Percentiles rank a stretch among this genome's conserved stretches.
phyloP scores from a whole-genome alignment of 1,140 invertebrate genomes.

The Phymorhynchus buccinoides region DNA sequence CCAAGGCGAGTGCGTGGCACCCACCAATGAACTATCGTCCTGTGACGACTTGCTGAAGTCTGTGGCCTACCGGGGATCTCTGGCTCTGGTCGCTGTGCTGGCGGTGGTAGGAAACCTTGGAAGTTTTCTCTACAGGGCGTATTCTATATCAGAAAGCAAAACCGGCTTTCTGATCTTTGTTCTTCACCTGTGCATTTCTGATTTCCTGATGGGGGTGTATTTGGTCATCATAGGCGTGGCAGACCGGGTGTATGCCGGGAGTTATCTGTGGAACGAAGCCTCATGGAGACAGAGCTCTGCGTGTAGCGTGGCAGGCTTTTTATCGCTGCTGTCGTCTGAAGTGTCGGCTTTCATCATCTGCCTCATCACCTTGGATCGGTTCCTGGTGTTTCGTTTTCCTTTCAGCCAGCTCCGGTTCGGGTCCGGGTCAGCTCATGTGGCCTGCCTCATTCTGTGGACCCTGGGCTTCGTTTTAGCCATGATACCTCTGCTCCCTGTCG shows the following conservation, averaged over 20 bases:
- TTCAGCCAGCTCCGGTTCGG: slow-evolving; percentile 46
- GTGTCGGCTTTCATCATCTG: slow-evolving; percentile 56
- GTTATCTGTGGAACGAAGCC: not conserved
- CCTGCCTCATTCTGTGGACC: not conserved
- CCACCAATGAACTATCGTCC: slow-evolving; percentile 26
- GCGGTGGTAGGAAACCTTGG: slow-evolving; percentile 51
- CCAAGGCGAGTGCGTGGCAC: not conserved
- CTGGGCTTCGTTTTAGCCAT: not conserved
- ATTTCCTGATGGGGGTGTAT: slow-evolving; percentile 5
- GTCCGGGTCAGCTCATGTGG: not conserved
- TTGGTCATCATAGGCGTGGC: not conserved
- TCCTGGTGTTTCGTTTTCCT: slow-evolving; percentile 57
- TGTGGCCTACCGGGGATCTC: not conserved
- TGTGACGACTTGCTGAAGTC: slow-evolving; percentile 44
- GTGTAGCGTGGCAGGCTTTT: not conserved
- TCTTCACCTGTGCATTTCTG: slow-evolving; percentile 31
- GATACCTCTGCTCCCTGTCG: not conserved
- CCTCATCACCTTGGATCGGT: slow-evolving; percentile 54
- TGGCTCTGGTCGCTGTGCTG: not conserved
- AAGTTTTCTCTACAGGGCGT: slow-evolving; percentile 44
- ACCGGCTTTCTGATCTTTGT: slow-evolving; percentile 48
- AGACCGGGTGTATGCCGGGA: not conserved
- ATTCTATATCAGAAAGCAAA: too few species aligned
- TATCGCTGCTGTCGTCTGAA: slow-evolving; percentile 56
- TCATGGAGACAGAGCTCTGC: not conserved